Evolutionary conservation across 2,113 vertebrate genomes (phyloP).

Genomic region (Psittacus erithacus): DNA sequence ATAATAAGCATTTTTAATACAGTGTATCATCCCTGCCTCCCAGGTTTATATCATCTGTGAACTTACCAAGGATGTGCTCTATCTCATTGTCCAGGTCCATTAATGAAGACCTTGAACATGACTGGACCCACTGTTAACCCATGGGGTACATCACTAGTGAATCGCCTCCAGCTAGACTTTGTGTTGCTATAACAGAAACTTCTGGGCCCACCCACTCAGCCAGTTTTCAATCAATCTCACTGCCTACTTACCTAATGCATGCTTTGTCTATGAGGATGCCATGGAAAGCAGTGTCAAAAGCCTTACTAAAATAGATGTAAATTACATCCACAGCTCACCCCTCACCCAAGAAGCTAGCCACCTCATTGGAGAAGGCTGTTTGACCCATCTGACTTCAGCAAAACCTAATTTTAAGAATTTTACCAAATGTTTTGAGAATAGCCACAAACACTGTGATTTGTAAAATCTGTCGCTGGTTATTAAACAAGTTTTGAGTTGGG

Average conservation of each 20-base stretch:
- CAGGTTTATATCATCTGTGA: neutral
- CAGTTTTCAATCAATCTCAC: neutral
- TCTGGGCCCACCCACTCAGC: neutral
- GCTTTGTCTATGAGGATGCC: neutral
- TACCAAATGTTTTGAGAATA: neutral
- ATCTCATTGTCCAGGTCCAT: neutral
- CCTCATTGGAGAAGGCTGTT: neutral
- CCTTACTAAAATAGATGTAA: neutral
- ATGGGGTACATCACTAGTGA: neutral
- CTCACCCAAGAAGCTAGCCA: neutral
- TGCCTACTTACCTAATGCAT: neutral
- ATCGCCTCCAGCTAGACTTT: neutral
- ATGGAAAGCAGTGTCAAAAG: neutral
- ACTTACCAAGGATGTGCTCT: neutral
- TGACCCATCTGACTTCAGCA: neutral
- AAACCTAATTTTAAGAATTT: neutral
- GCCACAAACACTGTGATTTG: neutral
- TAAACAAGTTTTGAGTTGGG: rapidly evolving
- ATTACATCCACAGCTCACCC: neutral
- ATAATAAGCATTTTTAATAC: neutral
- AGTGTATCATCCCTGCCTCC: neutral
- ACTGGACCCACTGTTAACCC: neutral
- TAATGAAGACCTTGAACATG: neutral
- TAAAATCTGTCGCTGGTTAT: neutral
- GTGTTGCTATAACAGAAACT: neutral